phyloP scores from a whole-genome alignment of 2,113 vertebrate species.

The Erythrolamprus reginae region DNA sequence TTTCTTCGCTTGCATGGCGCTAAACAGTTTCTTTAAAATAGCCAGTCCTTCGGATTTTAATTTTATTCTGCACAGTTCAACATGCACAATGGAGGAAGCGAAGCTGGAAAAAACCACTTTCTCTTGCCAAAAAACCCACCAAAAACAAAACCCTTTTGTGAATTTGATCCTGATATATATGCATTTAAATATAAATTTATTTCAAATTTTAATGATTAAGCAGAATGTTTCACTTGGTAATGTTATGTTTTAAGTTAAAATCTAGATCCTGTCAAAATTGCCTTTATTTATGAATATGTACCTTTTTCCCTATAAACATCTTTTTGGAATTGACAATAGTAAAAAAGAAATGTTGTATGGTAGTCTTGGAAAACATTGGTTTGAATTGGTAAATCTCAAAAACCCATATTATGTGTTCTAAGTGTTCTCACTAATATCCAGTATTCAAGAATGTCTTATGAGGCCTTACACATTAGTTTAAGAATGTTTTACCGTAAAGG shows the following conservation, averaged over 20 bases:
- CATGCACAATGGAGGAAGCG: not conserved
- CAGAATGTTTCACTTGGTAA: not conserved
- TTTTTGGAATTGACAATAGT: not conserved
- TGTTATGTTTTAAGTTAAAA: not conserved
- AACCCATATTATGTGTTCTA: not conserved
- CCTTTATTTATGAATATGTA: rapidly evolving
- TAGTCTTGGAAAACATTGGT: not conserved
- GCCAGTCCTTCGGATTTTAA: not conserved
- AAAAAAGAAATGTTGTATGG: not conserved
- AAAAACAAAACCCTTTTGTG: too few relatives aligned
- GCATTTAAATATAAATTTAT: not conserved
- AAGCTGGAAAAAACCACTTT: not conserved
- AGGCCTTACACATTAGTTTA: slow-evolving; percentile 5
- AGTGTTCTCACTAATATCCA: not conserved
- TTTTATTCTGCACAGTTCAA: not conserved
- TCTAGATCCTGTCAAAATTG: not conserved
- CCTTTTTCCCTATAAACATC: not conserved
- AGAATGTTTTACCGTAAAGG: not conserved
- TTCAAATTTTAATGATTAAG: not conserved
- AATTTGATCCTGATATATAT: not conserved
- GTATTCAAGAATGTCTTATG: not conserved
- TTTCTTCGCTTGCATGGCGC: not conserved
- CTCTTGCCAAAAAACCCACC: not conserved
- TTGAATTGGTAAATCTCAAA: not conserved
- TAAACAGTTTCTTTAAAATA: not conserved